phyloP scores from a whole-genome alignment of 2,888 invertebrate genomes.

The Caenorhabditis sulstoni region DNA sequence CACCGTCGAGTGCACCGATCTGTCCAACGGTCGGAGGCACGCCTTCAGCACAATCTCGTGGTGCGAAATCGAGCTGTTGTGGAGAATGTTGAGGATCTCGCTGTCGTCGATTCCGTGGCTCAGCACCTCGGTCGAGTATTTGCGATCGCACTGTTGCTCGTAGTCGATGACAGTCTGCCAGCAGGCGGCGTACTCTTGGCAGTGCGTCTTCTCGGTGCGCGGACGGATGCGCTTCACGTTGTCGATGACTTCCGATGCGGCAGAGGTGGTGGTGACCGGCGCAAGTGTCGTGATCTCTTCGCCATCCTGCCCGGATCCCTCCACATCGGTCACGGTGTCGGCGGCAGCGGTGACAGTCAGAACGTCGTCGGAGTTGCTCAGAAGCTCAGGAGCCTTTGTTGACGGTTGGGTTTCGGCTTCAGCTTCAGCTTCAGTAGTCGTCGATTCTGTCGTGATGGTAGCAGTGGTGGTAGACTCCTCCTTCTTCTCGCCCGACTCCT shows the following conservation, averaged over 20 bases:
- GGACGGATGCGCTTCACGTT: slow-evolving; percentile 55
- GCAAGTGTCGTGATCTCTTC: slow-evolving; percentile 18
- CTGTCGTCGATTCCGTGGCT: slow-evolving; percentile 69
- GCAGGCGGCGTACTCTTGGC: slow-evolving; percentile 62
- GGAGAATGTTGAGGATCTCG: slow-evolving; percentile 62
- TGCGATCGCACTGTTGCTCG: slow-evolving; percentile 64
- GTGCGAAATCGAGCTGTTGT: slow-evolving; percentile 64
- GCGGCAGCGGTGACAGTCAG: slow-evolving; percentile 18
- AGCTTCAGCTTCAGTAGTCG: no score
- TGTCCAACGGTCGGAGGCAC: slow-evolving; percentile 66
- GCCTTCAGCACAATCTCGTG: slow-evolving; percentile 66
- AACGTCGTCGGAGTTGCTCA: slow-evolving; percentile 38
- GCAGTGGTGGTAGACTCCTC: slow-evolving; percentile 8
- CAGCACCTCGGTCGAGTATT: slow-evolving; percentile 61
- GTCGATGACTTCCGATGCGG: slow-evolving; percentile 26
- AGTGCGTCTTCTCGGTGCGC: slow-evolving; percentile 56
- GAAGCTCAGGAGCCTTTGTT: slow-evolving; percentile 21
- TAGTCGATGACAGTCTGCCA: slow-evolving; percentile 64
- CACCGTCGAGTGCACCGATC: slow-evolving; percentile 62
- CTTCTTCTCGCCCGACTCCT: slow-evolving; percentile 48
- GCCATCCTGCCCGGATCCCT: slow-evolving; percentile 60
- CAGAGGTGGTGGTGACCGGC: slow-evolving; percentile 7
- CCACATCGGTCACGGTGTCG: slow-evolving; percentile 20
- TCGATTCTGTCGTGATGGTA: background rate
- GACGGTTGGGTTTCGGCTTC: no score